A percentile compares a stretch with the other conserved stretches of the same genome.
Conservation (phyloP, 2,113 vertebrate genomes). For the Manacus vitellinus region DNA sequence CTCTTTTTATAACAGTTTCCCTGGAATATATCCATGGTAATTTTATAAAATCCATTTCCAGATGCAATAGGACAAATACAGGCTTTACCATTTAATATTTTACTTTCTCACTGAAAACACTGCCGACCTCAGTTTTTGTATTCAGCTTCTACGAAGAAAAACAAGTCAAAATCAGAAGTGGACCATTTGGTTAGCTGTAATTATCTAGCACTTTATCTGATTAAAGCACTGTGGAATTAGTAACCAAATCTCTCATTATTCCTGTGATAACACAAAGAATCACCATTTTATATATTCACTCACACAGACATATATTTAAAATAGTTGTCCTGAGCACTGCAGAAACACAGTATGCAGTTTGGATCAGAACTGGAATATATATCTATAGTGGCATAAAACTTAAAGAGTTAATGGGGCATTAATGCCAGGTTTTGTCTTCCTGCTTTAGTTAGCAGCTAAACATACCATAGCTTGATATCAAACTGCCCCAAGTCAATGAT, state of each 20-base stretch:
- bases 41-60: neutral
- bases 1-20: neutral
- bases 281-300: neutral
- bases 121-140: neutral
- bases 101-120: neutral
- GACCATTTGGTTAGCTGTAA: neutral
- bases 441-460: neutral
- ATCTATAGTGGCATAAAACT: neutral
- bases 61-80: neutral
- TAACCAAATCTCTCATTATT: constrained; percentile 25
- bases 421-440: neutral
- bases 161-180: neutral
- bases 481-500: neutral
- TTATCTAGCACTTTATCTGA: constrained; percentile 31
- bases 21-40: neutral
- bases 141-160: neutral
- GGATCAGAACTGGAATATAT: neutral
- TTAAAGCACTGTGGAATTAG: constrained; percentile 28
- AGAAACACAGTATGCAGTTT: neutral
- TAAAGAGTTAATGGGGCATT: neutral
- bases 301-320: neutral
- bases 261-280: neutral
- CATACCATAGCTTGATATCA: neutral
- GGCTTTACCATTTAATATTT: neutral
- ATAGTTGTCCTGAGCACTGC: neutral